Base-by-base conservation (phyloP, 2,113 vertebrate species). In the Uropsilus gracilis region DNA sequence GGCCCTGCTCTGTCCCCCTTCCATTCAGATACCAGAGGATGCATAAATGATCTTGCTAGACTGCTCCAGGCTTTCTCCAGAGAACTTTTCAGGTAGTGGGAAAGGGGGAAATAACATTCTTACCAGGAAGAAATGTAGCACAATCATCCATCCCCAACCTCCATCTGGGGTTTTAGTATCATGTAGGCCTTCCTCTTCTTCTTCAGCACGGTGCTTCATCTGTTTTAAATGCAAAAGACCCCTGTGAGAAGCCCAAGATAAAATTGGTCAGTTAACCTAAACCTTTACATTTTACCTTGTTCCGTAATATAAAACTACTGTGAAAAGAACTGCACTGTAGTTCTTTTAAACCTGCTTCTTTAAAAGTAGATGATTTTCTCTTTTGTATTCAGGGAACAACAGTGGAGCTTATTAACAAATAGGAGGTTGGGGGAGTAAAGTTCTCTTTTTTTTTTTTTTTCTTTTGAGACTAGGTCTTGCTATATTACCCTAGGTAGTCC, bases 121-220 rank as follows among this genome's bases (percentile, higher is more conserved):
- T 98, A 99, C 99, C 98, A 99, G 97, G 95, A 99, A 99, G 97
- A 99, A 99, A 96, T 99, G 99, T 1, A 99, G n/a, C 86, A 99
- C 99, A n/a, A 99, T 98, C 98, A 98, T 98, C 99, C 99, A 99
- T 26, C 99, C 99, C 98, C 99, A 99, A 1, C 99, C 99, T 90
- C 98, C 97, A 39, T 98, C 99, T 0, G 97, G 99, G 63, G 98
- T 97, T 37, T 98, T 97, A 59, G 97, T 97, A 39, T 98, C 98
- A 90, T 81, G 20, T 53, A 87, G 39, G 90, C 86, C 73, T 97
- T 97, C 73, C 9, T 17, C 10, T 44, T 18, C 48, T 30, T 71
- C 44, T 72, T 71, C 50, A 9, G 22, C 83, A 84, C 90, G 89
- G 97, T 82, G 94, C 93, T 17, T 92, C 84, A 68, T 98, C 80